These are phyloP conservation scores for Melanotaenia maccullochi DNA, from an alignment of 2,797 vertebrate species.

Conservation along the genomic window DNA sequence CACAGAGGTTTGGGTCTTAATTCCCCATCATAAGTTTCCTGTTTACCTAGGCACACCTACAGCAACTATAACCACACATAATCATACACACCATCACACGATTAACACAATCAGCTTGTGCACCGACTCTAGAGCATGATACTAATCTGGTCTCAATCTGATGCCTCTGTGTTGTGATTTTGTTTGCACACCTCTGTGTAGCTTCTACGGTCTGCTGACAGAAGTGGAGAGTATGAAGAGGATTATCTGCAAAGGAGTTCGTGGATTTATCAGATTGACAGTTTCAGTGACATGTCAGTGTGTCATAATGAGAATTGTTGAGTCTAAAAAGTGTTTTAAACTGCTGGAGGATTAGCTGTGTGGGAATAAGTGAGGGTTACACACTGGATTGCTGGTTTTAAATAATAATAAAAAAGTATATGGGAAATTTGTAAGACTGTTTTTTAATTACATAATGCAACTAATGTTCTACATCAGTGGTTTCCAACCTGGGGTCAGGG, in stretches of 20 bases:
- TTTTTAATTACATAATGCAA: slow-evolving; percentile 54
- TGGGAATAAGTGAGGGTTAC: not conserved
- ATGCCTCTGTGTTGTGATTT: slow-evolving; percentile 36
- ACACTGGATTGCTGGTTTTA: too few species aligned
- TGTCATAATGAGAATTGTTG: too few species aligned
- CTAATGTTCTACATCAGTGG: slow-evolving; percentile 37
- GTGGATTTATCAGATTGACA: slow-evolving; percentile 6
- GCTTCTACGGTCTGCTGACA: slow-evolving; percentile 11
- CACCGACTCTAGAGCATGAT: slow-evolving; percentile 6
- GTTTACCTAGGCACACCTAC: not conserved
- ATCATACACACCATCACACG: not conserved
- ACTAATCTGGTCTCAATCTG: slow-evolving; percentile 49
- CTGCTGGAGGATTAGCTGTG: not conserved
- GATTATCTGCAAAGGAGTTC: slow-evolving; percentile 37
- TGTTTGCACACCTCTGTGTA: slow-evolving; percentile 4
- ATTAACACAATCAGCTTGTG: slow-evolving; percentile 17
- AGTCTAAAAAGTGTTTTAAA: not conserved
- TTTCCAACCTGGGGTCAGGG: too few species aligned
- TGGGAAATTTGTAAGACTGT: not conserved
- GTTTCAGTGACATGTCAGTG: not conserved
- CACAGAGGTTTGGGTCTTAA: slow-evolving; percentile 8
- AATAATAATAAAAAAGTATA: not conserved
- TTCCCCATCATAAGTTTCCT: not conserved
- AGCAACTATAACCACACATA: not conserved
- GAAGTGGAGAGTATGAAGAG: slow-evolving; percentile 34